Evolutionary conservation across 2,888 invertebrate genomes (phyloP).

Genomic region (Exephanes ischioxanthus): DNA sequence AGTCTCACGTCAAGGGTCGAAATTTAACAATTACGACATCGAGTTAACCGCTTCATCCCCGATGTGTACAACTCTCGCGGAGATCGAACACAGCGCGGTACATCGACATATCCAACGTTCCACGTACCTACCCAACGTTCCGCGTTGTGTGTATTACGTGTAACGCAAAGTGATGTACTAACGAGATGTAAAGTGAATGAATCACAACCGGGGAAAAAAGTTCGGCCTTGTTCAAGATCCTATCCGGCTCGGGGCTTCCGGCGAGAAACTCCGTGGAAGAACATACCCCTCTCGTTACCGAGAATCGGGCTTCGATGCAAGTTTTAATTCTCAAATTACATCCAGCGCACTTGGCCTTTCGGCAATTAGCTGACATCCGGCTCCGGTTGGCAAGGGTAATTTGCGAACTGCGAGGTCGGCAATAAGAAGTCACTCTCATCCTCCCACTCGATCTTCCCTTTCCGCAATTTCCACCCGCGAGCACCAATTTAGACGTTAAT

Average conservation of each 20-base stretch:
- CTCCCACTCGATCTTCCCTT: neutral
- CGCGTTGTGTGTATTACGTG: neutral
- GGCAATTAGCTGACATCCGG: constrained; percentile 53
- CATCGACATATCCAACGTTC: neutral
- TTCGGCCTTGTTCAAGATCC: constrained; percentile 12
- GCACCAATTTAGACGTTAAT: constrained; percentile 21
- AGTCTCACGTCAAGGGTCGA: neutral
- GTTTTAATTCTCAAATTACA: constrained; percentile 50
- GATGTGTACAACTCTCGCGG: too few species aligned
- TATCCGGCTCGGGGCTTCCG: constrained; percentile 39
- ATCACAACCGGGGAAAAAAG: constrained; percentile 14
- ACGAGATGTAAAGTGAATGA: constrained; percentile 6
- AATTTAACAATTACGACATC: too few species aligned
- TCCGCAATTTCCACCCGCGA: constrained; percentile 11
- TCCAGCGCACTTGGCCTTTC: constrained; percentile 34
- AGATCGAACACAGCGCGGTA: too few species aligned
- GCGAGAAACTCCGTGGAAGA: constrained; percentile 25
- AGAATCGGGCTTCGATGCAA: constrained; percentile 5
- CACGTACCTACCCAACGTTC: neutral
- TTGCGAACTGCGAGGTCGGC: constrained; percentile 19
- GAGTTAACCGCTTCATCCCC: too few species aligned
- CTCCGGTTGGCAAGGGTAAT: constrained; percentile 5
- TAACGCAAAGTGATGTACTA: neutral
- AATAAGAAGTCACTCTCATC: constrained; percentile 9
- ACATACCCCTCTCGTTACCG: neutral